A percentile compares a stretch with the other conserved stretches of the same genome.
phyloP scores from a whole-genome alignment of 1,140 invertebrate species.

The Elysia chlorotica region DNA sequence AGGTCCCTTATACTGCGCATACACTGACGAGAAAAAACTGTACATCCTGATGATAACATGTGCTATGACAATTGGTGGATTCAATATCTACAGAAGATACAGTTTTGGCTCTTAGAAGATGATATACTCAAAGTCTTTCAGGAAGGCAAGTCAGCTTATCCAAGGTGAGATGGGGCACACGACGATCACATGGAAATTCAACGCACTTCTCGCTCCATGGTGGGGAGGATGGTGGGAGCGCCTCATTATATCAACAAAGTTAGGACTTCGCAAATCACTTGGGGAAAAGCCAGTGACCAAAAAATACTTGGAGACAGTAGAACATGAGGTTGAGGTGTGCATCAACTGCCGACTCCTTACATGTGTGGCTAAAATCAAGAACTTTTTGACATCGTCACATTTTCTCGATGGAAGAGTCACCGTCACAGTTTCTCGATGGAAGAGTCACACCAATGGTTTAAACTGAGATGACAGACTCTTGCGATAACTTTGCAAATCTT shows the following conservation, averaged over 20 bases:
- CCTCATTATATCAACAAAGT: conserved; percentile 1
- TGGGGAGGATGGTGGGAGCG: conserved; percentile 7
- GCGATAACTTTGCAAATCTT: neutral
- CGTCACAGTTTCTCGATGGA: neutral
- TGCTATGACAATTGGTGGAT: neutral
- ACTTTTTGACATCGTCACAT: conserved; percentile 3
- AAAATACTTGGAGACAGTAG: neutral
- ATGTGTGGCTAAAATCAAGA: neutral
- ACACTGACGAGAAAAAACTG: neutral
- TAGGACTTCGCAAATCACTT: neutral
- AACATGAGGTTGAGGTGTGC: neutral
- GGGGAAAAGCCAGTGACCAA: neutral
- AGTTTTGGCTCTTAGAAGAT: neutral
- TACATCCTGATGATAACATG: conserved; percentile 8
- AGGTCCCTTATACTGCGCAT: conserved; percentile 2
- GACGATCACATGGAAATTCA: neutral
- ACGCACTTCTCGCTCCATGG: neutral
- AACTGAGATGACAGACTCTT: neutral
- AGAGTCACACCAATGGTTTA: neutral
- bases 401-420: neutral
- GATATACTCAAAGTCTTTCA: too few relatives aligned
- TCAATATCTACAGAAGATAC: neutral
- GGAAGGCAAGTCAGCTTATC: neutral
- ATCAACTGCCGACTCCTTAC: neutral
- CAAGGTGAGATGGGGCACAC: neutral